Conservation (phyloP, 2,888 invertebrate species). For the Athalia rosae region DNA sequence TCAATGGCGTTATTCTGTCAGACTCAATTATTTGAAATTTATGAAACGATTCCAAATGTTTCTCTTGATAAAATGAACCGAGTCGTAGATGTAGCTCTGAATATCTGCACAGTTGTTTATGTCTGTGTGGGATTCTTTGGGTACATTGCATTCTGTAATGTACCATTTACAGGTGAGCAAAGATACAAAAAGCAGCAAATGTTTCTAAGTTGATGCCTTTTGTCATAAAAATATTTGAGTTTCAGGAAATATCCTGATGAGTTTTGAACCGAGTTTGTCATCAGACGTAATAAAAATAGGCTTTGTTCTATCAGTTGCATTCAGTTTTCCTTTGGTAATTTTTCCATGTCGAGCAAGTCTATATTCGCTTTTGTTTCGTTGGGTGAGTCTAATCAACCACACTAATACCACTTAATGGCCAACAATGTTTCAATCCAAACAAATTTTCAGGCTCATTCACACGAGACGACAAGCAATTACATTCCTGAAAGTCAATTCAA, state of each 20-base stretch:
- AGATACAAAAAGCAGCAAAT: too few species aligned
- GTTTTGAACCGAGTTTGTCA: constrained; percentile 86
- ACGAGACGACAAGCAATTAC: constrained; percentile 80
- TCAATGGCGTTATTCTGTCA: constrained; percentile 98
- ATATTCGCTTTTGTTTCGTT: constrained; percentile 91
- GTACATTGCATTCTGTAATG: constrained; percentile 90
- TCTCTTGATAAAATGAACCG: constrained; percentile 92
- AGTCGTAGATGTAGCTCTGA: constrained; percentile 91
- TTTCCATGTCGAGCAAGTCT: constrained; percentile 97
- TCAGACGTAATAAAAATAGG: constrained; percentile 95
- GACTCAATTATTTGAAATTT: constrained; percentile 96
- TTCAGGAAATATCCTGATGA: constrained; percentile 92
- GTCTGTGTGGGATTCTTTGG: constrained; percentile 95
- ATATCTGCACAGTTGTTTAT: constrained; percentile 93
- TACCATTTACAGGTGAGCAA: constrained; percentile 82
- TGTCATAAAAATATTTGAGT: constrained; percentile 49
- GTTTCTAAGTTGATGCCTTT: too few species aligned
- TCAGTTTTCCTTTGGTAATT: constrained; percentile 97
- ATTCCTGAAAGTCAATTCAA: constrained; percentile 92
- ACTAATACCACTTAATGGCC: not conserved
- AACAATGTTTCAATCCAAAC: not conserved
- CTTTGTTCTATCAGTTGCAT: constrained; percentile 95
- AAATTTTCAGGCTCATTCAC: constrained; percentile 78
- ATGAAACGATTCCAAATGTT: constrained; percentile 91
- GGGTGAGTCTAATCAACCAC: constrained; percentile 76